Conservation (phyloP, 64 coral and sea anemone species). For the Montipora efflorescens region DNA sequence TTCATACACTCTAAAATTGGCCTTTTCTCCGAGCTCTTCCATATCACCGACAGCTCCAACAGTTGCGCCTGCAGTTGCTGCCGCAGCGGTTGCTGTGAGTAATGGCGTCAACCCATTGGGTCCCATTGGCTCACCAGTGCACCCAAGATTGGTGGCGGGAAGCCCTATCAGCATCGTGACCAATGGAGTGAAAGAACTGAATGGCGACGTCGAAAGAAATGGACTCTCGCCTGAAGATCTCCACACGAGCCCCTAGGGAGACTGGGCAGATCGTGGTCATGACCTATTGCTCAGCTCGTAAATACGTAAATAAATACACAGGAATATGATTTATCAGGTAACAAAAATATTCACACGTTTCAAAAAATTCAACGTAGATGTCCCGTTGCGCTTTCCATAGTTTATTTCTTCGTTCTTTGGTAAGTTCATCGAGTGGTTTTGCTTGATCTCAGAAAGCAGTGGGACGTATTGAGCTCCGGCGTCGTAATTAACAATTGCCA, state of each 20-base stretch:
- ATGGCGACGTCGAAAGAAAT: slow-evolving; percentile 77
- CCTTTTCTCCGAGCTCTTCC: slow-evolving; percentile 96
- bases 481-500: neutral
- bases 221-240: slow-evolving; percentile 68
- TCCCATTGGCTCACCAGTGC: slow-evolving; percentile 77
- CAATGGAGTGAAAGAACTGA: slow-evolving; percentile 90
- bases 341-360: neutral
- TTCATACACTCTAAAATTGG: slow-evolving; percentile 95
- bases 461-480: neutral
- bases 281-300: too few relatives aligned
- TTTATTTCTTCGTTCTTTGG: neutral
- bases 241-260: slow-evolving; percentile 47
- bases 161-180: slow-evolving; percentile 77
- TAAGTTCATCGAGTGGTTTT: neutral
- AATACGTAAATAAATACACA: neutral
- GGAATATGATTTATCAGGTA: slow-evolving; percentile 14
- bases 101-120: slow-evolving; percentile 71
- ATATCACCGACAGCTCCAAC: slow-evolving; percentile 97
- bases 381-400: neutral
- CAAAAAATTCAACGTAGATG: neutral
- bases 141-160: slow-evolving; percentile 29
- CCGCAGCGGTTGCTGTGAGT: slow-evolving; percentile 88
- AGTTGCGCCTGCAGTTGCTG: slow-evolving; percentile 97
- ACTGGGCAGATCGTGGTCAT: neutral
- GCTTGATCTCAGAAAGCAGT: neutral